Evolutionary conservation across 2,888 invertebrate species (phyloP), one percentile per base, ranked within the genome.

Genomic region (Germaria angustata): DNA sequence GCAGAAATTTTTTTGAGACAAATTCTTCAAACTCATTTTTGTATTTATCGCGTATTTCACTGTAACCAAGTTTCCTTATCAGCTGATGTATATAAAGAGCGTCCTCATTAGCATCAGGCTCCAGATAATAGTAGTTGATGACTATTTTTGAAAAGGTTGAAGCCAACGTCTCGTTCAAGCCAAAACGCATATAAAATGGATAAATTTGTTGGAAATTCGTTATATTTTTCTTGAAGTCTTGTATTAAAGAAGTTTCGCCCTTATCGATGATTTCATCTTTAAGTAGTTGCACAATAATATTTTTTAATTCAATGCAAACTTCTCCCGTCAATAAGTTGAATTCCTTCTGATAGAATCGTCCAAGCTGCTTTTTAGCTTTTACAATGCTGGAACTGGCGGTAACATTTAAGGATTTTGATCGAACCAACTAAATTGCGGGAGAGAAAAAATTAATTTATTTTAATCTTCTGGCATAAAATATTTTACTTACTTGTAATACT

Each of bases 271-370:
- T 8, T 15, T n/a, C 1, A 44, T 71, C 71, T 22, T 36, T 44
- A 15, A 71, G n/a, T 4, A 71, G 6, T 11, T 44, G n/a, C 13
- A 59, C 71, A 8, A 22, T 46, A 3, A 71, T 34, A 71, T 59
- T 17, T 46, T 59, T 71, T 15, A 57, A 6, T 17, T 57, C 44
- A 1, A 7, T 0, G 32, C 44, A 69, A 36, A 20, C 44, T 22
- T 59, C 46, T 4, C 4, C 1, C 9, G 57, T 13, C 20, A 57
- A 15, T n/a, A n/a, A 11, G 11, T 36, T 57, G 7, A 46, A 24
- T 44, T 34, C 46, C 2, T 15, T 9, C 2, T n/a, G 7, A 46
- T 57, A 57, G 9, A 11, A 36, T 2, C 36, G 2, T 22, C n/a
- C 6, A 2, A 71, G 57, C 15, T 59, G 6, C 13, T 24, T 13